Conservation (phyloP, 2,797 vertebrate genomes). For the Siniperca undulata region DNA sequence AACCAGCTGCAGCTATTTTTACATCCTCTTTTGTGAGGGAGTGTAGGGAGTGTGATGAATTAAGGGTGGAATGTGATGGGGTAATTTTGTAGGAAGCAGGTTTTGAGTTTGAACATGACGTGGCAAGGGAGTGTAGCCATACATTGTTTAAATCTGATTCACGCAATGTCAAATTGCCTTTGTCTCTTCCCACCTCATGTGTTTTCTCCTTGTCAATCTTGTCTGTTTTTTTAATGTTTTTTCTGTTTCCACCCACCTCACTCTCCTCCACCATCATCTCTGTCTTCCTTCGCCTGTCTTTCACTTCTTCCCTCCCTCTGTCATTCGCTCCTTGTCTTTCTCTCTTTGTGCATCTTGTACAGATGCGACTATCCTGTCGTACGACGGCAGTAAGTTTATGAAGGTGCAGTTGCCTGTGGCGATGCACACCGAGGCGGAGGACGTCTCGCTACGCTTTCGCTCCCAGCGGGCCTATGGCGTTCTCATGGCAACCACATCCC, state of each 20-base stretch:
- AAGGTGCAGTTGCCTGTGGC: slow-evolving; percentile 98
- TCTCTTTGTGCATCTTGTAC: slow-evolving; percentile 49
- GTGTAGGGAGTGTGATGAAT: slow-evolving; percentile 64
- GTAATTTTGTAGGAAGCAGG: slow-evolving; percentile 58
- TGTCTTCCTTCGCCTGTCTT: slow-evolving; percentile 18
- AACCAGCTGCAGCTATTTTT: slow-evolving; percentile 77
- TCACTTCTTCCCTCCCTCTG: slow-evolving; percentile 5
- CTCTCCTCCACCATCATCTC: slow-evolving; percentile 24
- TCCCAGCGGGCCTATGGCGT: slow-evolving; percentile 97
- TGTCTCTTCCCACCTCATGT: slow-evolving; percentile 55
- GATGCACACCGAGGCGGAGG: slow-evolving; percentile 99
- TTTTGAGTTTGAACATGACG: slow-evolving; percentile 62
- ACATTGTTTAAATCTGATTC: slow-evolving; percentile 68
- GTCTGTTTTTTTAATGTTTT: slow-evolving; percentile 7
- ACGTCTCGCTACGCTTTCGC: slow-evolving; percentile 95
- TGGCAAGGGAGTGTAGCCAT: slow-evolving; percentile 28
- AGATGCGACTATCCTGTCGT: slow-evolving; percentile 98
- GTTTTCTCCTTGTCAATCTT: slow-evolving; percentile 61
- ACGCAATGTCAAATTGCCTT: slow-evolving; percentile 56
- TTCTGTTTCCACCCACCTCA: slow-evolving; percentile 34
- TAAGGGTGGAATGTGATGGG: slow-evolving; percentile 56
- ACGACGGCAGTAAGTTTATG: slow-evolving; percentile 99
- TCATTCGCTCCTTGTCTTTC: slow-evolving; percentile 25
- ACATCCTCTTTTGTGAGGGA: slow-evolving; percentile 59
- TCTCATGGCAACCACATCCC: slow-evolving; percentile 98